A percentile compares a stretch with the other conserved stretches of the same genome.
These are phyloP conservation scores for Dinothrombium tinctorium DNA, from an alignment of 1,140 invertebrate genomes.

Conservation along the genomic window DNA sequence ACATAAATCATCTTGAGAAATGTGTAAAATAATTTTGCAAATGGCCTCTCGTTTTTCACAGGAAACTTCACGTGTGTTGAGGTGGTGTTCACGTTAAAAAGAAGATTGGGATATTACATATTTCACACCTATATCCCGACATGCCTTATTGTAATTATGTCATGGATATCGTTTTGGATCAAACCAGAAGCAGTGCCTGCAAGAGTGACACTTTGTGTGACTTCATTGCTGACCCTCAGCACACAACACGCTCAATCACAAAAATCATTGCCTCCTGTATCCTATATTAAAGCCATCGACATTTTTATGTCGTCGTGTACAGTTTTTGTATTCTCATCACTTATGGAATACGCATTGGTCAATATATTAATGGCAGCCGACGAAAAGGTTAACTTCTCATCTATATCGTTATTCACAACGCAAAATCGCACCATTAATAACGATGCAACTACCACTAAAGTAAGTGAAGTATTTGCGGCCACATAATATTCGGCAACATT, in stretches of 20 bases:
- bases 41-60: slow-evolving; percentile 18
- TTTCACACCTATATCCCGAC: slow-evolving; percentile 22
- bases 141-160: slow-evolving; percentile 22
- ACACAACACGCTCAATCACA: slow-evolving; percentile 29
- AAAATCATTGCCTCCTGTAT: slow-evolving; percentile 64
- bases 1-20: too few relatives aligned
- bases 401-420: background rate
- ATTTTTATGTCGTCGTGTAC: slow-evolving; percentile 17
- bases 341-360: slow-evolving; percentile 79
- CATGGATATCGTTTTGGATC: slow-evolving; percentile 22
- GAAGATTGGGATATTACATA: slow-evolving; percentile 35
- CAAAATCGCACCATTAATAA: background rate
- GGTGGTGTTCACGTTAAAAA: slow-evolving; percentile 57
- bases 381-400: slow-evolving; percentile 1
- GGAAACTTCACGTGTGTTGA: slow-evolving; percentile 70
- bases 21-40: background rate
- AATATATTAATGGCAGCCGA: slow-evolving; percentile 33
- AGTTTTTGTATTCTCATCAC: slow-evolving; percentile 61
- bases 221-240: slow-evolving; percentile 47
- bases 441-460: background rate
- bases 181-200: slow-evolving; percentile 20
- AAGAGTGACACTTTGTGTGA: slow-evolving; percentile 20
- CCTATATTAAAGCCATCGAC: slow-evolving; percentile 41
- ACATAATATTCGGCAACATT: background rate
- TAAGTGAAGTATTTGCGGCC: background rate